These are phyloP conservation scores for Zaprionus inermis DNA, from an alignment of 1,140 invertebrate species.

Conservation along the genomic window DNA sequence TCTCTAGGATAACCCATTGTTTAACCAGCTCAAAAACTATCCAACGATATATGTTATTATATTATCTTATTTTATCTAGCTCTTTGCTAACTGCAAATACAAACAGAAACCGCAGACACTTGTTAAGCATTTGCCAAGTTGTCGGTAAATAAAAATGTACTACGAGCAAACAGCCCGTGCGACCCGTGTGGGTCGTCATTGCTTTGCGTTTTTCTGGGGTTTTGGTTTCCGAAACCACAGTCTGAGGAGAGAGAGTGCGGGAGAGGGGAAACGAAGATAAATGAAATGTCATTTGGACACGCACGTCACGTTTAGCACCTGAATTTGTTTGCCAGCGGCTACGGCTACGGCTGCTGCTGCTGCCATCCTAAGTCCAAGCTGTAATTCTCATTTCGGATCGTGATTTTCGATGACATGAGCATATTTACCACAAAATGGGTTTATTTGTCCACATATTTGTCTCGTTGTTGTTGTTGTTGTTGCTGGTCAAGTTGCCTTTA, in stretches of 20 bases:
- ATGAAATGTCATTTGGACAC: constrained; percentile 69
- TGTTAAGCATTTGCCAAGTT: constrained; percentile 62
- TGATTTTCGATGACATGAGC: constrained; percentile 73
- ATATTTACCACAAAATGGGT: constrained; percentile 77
- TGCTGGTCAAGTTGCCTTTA: constrained; percentile 21
- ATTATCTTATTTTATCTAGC: constrained; percentile 7
- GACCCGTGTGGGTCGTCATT: constrained; percentile 31
- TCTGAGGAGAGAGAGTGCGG: background rate
- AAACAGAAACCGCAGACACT: constrained; percentile 56
- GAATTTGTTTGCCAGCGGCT: constrained; percentile 48
- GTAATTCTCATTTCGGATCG: constrained; percentile 47
- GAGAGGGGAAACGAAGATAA: constrained; percentile 44
- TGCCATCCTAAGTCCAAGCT: background rate
- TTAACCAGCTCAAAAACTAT: background rate
- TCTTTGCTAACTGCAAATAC: constrained; percentile 5
- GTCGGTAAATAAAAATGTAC: constrained; percentile 52
- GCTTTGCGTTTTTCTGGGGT: background rate
- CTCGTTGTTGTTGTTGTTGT: constrained; percentile 6
- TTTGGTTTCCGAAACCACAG: constrained; percentile 27
- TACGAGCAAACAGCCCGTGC: constrained; percentile 53
- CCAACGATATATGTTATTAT: background rate
- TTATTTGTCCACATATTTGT: constrained; percentile 59
- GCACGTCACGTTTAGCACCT: constrained; percentile 61
- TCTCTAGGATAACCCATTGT: background rate
- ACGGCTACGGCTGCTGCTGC: constrained; percentile 24